These are phyloP conservation scores for Coccyzus lansbergi DNA, from an alignment of 2,797 vertebrate genomes.

Conservation along the genomic window DNA sequence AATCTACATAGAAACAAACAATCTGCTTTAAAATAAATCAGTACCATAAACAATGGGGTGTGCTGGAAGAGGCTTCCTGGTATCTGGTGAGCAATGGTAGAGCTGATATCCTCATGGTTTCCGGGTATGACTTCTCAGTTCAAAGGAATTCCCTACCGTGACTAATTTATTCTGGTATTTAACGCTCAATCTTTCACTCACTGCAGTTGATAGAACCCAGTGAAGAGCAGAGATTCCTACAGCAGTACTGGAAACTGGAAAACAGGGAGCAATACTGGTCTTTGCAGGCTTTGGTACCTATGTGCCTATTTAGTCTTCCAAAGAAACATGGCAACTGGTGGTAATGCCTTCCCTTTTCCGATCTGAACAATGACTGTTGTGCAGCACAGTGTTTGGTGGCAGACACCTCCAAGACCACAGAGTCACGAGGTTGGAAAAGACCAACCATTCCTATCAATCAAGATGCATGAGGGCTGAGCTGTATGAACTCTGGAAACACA, in stretches of 20 bases:
- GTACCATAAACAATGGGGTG: conserved; percentile 17
- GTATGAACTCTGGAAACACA: not conserved
- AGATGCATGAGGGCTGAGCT: accelerated
- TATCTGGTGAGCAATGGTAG: not conserved
- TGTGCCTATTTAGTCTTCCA: not conserved
- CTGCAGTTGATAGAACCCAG: not conserved
- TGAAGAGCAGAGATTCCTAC: not conserved
- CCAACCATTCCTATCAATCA: too few species aligned
- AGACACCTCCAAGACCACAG: not conserved
- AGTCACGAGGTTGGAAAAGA: too few species aligned
- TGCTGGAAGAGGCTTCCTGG: conserved; percentile 1
- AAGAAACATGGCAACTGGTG: not conserved
- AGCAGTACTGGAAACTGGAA: not conserved
- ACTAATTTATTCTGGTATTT: conserved; percentile 45
- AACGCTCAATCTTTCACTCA: not conserved
- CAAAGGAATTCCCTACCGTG: conserved; percentile 48
- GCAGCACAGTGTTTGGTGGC: not conserved
- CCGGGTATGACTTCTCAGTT: conserved; percentile 40
- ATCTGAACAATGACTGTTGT: not conserved
- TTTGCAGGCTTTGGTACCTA: not conserved
- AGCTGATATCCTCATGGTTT: not conserved
- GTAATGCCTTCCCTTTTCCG: not conserved
- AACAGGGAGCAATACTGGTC: not conserved
- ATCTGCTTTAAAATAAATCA: conserved; percentile 40
- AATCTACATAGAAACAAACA: conserved; percentile 37